These are phyloP conservation scores for Lasioglossum morio DNA, from an alignment of 2,888 invertebrate species.

Conservation along the genomic window DNA sequence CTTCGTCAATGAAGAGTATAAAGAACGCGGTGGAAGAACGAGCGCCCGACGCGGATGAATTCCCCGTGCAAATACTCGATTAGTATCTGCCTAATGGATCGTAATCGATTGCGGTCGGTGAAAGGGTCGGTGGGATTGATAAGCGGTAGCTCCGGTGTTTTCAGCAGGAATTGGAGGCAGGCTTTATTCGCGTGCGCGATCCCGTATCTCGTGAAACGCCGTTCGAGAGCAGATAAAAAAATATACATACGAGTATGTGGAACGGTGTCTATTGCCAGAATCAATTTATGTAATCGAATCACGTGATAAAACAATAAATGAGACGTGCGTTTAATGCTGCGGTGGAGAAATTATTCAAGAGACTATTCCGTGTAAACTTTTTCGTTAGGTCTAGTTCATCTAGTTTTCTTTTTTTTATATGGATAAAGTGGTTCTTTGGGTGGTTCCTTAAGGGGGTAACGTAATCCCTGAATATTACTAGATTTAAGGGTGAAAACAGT, in stretches of 20 bases:
- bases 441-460: too few relatives aligned
- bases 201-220: background rate
- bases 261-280: conserved; percentile 14
- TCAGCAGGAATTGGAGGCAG: conserved; percentile 15
- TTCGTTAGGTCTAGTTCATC: background rate
- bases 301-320: background rate
- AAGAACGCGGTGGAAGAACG: conserved; percentile 38
- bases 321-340: background rate
- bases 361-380: background rate
- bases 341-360: background rate
- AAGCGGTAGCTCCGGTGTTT: conserved; percentile 21
- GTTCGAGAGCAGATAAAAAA: background rate
- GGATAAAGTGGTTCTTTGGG: too few relatives aligned
- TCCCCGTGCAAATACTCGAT: conserved; percentile 37
- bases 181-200: conserved; percentile 24
- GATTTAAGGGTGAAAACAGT: too few relatives aligned
- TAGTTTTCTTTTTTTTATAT: too few relatives aligned
- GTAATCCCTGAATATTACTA: too few relatives aligned
- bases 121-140: conserved; percentile 20
- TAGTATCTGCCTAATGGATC: conserved; percentile 51
- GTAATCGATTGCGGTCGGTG: conserved; percentile 34
- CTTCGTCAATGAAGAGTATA: conserved; percentile 52
- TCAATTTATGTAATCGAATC: conserved; percentile 11
- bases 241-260: background rate
- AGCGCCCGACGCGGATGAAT: conserved; percentile 34